Evolutionary conservation across 30 jellyfish, hydroid and myxozoan species (phyloP).

Genomic region (Pseudorhiza aurosa): DNA sequence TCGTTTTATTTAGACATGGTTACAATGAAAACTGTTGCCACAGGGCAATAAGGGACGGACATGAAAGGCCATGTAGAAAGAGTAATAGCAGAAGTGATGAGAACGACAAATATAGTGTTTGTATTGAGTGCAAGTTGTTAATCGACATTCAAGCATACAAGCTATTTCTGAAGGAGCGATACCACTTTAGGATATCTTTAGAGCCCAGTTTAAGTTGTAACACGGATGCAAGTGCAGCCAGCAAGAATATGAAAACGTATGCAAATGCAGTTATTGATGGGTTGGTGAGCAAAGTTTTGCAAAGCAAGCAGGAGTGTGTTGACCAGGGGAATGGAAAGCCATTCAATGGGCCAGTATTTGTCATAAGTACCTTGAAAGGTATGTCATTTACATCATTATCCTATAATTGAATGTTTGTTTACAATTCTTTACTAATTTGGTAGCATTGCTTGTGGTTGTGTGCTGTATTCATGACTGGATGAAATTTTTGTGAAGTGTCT

Average conservation of each 20-base stretch:
- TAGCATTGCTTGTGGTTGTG: too few relatives aligned
- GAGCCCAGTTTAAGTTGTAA: conserved; percentile 70
- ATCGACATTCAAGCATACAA: conserved; percentile 77
- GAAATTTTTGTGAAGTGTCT: too few relatives aligned
- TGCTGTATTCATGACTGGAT: too few relatives aligned
- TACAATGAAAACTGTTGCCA: conserved; percentile 71
- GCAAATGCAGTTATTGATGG: conserved; percentile 82
- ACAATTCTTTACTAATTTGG: too few relatives aligned
- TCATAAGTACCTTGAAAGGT: conserved; percentile 88
- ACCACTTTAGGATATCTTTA: conserved; percentile 60
- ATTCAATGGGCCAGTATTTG: conserved; percentile 77
- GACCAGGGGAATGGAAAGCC: conserved; percentile 17
- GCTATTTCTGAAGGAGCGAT: conserved; percentile 62
- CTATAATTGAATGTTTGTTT: too few relatives aligned
- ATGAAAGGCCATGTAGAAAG: not conserved
- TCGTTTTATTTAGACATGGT: conserved; percentile 70
- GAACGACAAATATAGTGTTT: conserved; percentile 37
- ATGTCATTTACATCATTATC: not conserved
- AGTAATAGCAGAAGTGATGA: conserved; percentile 1
- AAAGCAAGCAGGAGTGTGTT: not conserved
- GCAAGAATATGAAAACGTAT: conserved; percentile 35
- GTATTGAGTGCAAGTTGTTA: conserved; percentile 79
- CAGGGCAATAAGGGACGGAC: conserved; percentile 84
- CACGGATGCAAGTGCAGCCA: not conserved
- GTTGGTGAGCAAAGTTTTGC: not conserved